Percentiles rank a stretch among this genome's conserved stretches.
Evolutionary conservation across 2,797 vertebrate species (phyloP).

Genomic region (Bovichtus variegatus): DNA sequence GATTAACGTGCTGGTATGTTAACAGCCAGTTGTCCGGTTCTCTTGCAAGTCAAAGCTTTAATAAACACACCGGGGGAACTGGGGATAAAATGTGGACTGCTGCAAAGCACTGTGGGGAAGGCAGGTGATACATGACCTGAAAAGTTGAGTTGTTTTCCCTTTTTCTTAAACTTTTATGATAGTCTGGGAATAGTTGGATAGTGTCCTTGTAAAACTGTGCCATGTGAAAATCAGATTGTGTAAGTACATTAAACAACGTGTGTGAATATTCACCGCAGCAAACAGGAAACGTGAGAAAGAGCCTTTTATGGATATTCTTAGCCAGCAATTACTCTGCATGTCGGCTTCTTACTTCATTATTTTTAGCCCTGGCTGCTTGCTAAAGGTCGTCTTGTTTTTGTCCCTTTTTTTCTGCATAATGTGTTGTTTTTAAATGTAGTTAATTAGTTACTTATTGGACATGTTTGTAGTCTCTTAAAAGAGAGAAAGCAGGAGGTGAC

Average conservation of each 20-base stretch:
- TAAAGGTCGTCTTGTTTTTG: slow-evolving; percentile 43
- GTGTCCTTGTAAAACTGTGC: slow-evolving; percentile 17
- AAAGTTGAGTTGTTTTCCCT: slow-evolving; percentile 47
- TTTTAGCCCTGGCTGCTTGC: slow-evolving; percentile 49
- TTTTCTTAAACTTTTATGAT: slow-evolving; percentile 51
- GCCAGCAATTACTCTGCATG: slow-evolving; percentile 58
- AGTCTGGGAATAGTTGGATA: slow-evolving; percentile 13
- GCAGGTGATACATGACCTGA: slow-evolving; percentile 64
- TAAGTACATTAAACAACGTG: slow-evolving; percentile 15
- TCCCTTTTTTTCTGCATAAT: slow-evolving; percentile 31
- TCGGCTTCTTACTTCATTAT: slow-evolving; percentile 49
- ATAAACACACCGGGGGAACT: slow-evolving; percentile 55
- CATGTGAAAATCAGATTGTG: slow-evolving; percentile 24
- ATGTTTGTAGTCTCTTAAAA: slow-evolving; percentile 19
- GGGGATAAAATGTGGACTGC: slow-evolving; percentile 44
- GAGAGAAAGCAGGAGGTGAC: background rate
- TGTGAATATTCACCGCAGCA: slow-evolving; percentile 47
- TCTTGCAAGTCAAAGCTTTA: slow-evolving; percentile 45
- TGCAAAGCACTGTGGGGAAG: slow-evolving; percentile 63
- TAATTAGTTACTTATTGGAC: slow-evolving; percentile 34
- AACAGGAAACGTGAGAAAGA: slow-evolving; percentile 47
- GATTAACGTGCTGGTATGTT: slow-evolving; percentile 76
- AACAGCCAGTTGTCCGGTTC: slow-evolving; percentile 50
- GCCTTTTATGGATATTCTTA: slow-evolving; percentile 61
- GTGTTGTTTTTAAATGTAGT: slow-evolving; percentile 32